Evolutionary conservation across 92 coral and sea anemone genomes (phyloP).

Genomic region (Bergia puertoricense): DNA sequence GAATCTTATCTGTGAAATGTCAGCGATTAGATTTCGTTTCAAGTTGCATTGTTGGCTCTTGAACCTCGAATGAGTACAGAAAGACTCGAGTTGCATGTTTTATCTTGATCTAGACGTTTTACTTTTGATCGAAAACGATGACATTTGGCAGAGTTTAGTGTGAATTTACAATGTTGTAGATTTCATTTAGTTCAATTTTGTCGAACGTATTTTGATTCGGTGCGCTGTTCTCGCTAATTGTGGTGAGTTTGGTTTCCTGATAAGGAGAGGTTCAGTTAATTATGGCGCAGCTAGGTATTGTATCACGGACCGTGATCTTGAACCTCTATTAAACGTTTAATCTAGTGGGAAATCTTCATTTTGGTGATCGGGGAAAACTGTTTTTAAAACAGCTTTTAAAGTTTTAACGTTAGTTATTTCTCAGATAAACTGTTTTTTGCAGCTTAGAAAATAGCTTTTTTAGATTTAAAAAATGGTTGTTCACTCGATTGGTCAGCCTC

Average conservation of each 20-base stretch:
- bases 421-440: too few species aligned
- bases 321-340: background rate
- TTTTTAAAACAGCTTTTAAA: too few species aligned
- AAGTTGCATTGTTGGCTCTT: background rate
- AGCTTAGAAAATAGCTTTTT: background rate
- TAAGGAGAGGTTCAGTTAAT: background rate
- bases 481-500: too few species aligned
- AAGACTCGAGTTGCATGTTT: constrained; percentile 1
- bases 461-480: background rate
- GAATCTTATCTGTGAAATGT: background rate
- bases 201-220: background rate
- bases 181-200: constrained; percentile 16
- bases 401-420: too few species aligned
- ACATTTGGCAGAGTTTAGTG: background rate
- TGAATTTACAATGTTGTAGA: background rate
- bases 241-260: background rate
- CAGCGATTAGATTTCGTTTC: background rate
- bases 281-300: background rate
- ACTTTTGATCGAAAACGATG: background rate
- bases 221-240: background rate
- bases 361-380: too few species aligned
- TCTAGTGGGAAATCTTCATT: too few species aligned
- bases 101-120: background rate
- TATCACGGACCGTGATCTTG: background rate
- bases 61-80: background rate